Evolutionary conservation across 1,140 invertebrate species (phyloP).

Genomic region (Chironomus tepperi): DNA sequence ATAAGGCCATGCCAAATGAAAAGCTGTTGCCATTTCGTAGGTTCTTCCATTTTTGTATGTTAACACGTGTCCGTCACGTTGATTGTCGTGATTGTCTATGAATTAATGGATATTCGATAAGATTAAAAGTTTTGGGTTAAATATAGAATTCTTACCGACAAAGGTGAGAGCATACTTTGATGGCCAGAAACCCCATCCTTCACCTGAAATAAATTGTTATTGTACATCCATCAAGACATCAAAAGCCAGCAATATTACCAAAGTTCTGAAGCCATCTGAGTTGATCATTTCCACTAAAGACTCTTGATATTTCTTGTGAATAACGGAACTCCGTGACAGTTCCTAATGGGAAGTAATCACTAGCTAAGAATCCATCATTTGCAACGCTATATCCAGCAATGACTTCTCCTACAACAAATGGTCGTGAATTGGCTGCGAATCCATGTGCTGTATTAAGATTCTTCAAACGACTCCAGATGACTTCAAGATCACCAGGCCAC

Average conservation of each 20-base stretch:
- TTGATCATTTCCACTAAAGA: conserved; percentile 39
- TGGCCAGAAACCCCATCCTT: conserved; percentile 47
- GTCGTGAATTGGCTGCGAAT: conserved; percentile 47
- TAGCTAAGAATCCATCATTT: conserved; percentile 43
- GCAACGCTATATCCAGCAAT: conserved; percentile 63
- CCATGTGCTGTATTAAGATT: conserved; percentile 51
- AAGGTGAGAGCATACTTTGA: conserved; percentile 49
- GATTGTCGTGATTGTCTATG: conserved; percentile 56
- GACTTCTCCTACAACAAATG: conserved; percentile 73
- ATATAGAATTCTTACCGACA: conserved; percentile 38
- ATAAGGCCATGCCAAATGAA: conserved; percentile 78
- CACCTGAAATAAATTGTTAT: no score
- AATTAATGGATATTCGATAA: no score
- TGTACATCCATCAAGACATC: no score
- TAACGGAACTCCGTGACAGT: conserved; percentile 64
- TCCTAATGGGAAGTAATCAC: conserved; percentile 56
- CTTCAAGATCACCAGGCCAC: conserved; percentile 61
- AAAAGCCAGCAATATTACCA: no score
- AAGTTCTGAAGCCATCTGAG: conserved; percentile 41
- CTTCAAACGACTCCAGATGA: conserved; percentile 50
- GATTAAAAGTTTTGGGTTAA: no score
- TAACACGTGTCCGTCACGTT: conserved; percentile 46
- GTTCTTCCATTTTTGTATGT: conserved; percentile 50
- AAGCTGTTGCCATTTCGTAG: conserved; percentile 65
- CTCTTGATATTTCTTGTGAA: conserved; percentile 40